These are phyloP conservation scores for Leucania comma DNA, from an alignment of 2,888 invertebrate genomes.

Conservation along the genomic window DNA sequence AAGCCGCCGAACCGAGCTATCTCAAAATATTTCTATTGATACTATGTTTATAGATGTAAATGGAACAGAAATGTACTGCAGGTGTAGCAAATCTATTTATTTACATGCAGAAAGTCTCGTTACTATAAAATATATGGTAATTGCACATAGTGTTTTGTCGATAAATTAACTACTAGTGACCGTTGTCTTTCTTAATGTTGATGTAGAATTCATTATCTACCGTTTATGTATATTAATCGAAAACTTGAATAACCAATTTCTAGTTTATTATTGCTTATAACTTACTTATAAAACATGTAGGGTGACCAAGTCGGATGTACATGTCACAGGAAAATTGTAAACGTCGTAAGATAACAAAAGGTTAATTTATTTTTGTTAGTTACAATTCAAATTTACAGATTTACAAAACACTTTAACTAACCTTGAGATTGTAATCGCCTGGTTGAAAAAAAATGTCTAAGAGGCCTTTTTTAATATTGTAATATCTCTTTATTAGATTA, in stretches of 20 bases:
- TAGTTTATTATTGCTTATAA: slow-evolving; percentile 30
- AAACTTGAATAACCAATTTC: slow-evolving; percentile 1
- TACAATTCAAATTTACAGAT: too few species aligned
- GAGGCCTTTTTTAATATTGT: too few species aligned
- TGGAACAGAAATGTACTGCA: slow-evolving; percentile 2
- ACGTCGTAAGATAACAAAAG: too few species aligned
- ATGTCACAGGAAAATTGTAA: too few species aligned
- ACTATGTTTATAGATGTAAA: background rate
- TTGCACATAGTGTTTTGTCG: slow-evolving; percentile 1
- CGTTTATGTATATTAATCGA: slow-evolving; percentile 1
- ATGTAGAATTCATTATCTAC: slow-evolving; percentile 18
- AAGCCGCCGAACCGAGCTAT: background rate
- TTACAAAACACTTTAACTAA: too few species aligned
- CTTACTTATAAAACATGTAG: background rate
- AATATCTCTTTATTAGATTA: too few species aligned
- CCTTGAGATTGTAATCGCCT: too few species aligned
- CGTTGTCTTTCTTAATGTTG: slow-evolving; percentile 20
- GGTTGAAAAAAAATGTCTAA: too few species aligned
- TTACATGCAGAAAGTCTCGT: slow-evolving; percentile 16
- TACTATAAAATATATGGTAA: slow-evolving; percentile 18
- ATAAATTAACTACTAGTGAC: slow-evolving; percentile 28
- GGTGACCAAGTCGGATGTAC: too few species aligned
- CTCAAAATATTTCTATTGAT: slow-evolving; percentile 4
- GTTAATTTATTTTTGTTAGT: too few species aligned
- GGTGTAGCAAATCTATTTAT: background rate